Percentiles rank a stretch among this genome's conserved stretches.
These are phyloP conservation scores for Eubasilissa regina DNA, from an alignment of 1,140 invertebrate species.

Conservation along the genomic window DNA sequence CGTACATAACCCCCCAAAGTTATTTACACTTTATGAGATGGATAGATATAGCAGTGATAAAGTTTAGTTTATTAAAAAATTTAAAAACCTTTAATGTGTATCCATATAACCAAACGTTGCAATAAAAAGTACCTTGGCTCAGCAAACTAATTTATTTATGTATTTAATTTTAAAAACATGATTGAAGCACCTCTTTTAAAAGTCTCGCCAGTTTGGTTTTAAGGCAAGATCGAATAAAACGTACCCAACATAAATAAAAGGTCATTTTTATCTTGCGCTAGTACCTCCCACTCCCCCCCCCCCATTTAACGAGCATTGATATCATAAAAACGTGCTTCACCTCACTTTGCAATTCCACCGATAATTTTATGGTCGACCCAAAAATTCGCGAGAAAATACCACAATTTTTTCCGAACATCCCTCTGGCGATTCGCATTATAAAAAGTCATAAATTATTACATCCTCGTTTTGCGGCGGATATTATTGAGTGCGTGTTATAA, in stretches of 20 bases:
- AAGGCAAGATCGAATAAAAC: slow-evolving; percentile 10
- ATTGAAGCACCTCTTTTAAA: neutral
- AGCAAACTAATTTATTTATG: too few species aligned
- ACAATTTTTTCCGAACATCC: neutral
- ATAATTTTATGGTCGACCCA: slow-evolving; percentile 22
- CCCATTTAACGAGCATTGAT: slow-evolving; percentile 30
- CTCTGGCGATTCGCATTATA: slow-evolving; percentile 4
- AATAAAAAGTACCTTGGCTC: too few species aligned
- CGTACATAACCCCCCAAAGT: too few species aligned
- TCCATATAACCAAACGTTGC: too few species aligned
- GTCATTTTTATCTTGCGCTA: slow-evolving; percentile 23
- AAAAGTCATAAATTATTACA: neutral
- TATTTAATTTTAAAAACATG: too few species aligned
- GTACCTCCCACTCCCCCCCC: too few species aligned
- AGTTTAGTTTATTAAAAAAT: too few species aligned
- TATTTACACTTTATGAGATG: too few species aligned
- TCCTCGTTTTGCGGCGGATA: neutral
- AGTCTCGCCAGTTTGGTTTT: neutral
- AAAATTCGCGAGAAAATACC: slow-evolving; percentile 5
- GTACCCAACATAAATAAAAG: slow-evolving; percentile 28
- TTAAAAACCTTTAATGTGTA: too few species aligned
- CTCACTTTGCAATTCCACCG: slow-evolving; percentile 23
- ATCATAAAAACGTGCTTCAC: slow-evolving; percentile 35
- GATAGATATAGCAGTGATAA: too few species aligned
- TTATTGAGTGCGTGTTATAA: neutral